phyloP scores from a whole-genome alignment of 1,140 invertebrate species.

The Tetramorium alpestre region DNA sequence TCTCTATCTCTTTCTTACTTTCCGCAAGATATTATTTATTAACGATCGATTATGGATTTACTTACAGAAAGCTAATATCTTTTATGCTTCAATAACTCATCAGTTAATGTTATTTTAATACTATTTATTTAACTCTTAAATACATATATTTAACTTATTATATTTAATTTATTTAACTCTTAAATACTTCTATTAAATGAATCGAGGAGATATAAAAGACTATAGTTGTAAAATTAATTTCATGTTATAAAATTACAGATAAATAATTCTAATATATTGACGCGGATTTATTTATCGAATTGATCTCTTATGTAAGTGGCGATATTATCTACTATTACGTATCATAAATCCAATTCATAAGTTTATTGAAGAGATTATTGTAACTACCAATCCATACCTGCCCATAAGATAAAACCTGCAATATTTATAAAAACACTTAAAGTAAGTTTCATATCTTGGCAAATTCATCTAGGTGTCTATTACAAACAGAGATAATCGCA shows the following conservation, averaged over 20 bases:
- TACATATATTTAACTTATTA: too few relatives aligned
- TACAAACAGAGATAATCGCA: not conserved
- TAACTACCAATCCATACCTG: slow-evolving; percentile 3
- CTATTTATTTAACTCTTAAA: not conserved
- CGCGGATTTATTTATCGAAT: not conserved
- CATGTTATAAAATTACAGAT: not conserved
- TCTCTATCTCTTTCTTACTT: not conserved
- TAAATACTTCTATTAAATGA: not conserved
- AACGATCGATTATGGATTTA: not conserved
- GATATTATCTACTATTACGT: not conserved
- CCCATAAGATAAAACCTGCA: not conserved
- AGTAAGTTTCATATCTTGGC: slow-evolving; percentile 5
- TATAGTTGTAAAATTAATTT: not conserved
- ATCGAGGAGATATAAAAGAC: not conserved
- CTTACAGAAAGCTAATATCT: not conserved
- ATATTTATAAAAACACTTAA: slow-evolving; percentile 15
- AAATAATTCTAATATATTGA: not conserved
- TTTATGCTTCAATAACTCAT: not conserved
- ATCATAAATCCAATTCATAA: not conserved
- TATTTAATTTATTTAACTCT: too few relatives aligned
- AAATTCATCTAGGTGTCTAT: slow-evolving; percentile 26
- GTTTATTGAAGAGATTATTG: slow-evolving; percentile 17
- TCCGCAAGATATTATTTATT: not conserved
- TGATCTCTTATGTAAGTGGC: not conserved
- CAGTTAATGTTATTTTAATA: not conserved